phyloP scores from a whole-genome alignment of 1,140 invertebrate species.

The Pseudomyrmex dendroicus region DNA sequence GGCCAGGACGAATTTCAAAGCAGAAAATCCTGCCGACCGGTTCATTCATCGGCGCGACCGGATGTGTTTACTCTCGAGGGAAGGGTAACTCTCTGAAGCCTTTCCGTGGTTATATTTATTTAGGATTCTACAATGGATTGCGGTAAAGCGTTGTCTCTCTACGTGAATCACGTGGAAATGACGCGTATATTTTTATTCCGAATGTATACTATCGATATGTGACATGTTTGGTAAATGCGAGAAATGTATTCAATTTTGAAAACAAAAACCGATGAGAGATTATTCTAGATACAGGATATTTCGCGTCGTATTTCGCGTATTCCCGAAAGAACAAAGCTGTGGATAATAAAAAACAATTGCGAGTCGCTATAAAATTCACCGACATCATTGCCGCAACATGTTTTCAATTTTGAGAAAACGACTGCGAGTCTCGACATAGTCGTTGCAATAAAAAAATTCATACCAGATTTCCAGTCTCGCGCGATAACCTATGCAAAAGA shows the following conservation, averaged over 20 bases:
- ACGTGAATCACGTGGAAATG: not conserved
- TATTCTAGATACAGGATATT: not conserved
- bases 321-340: not conserved
- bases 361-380: not conserved
- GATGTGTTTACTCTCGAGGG: constrained; percentile 29
- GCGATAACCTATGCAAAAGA: constrained; percentile 73
- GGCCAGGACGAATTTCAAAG: constrained; percentile 71
- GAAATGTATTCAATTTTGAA: not conserved
- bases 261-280: not conserved
- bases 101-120: constrained; percentile 18
- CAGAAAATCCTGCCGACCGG: constrained; percentile 58
- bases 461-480: constrained; percentile 52
- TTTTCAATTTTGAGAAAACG: not conserved
- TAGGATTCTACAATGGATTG: not conserved
- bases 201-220: not conserved
- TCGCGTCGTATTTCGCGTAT: not conserved
- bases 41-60: constrained; percentile 49
- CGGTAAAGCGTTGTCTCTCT: not conserved
- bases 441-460: constrained; percentile 43
- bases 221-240: not conserved
- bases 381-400: not conserved
- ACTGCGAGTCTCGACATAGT: not conserved
- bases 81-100: not conserved
- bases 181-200: not conserved
- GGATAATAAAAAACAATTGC: not conserved